phyloP scores from a whole-genome alignment of 2,888 invertebrate species.

The Tipula unca region DNA sequence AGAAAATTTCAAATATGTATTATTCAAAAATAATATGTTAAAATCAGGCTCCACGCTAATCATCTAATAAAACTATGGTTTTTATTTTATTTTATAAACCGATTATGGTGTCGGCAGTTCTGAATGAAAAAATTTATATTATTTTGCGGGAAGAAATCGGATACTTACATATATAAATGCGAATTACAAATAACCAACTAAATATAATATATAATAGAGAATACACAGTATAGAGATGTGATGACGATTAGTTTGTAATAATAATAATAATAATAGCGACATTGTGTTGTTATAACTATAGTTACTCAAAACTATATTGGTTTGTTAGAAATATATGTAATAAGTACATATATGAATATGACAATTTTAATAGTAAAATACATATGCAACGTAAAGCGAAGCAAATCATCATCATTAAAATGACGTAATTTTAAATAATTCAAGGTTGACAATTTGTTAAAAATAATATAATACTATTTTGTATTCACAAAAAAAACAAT shows the following conservation, averaged over 20 bases:
- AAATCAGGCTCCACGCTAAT: no score
- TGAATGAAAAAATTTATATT: not conserved
- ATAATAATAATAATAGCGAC: not conserved
- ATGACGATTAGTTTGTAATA: not conserved
- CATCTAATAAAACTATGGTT: not conserved
- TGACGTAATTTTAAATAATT: constrained; percentile 18
- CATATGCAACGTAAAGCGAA: not conserved
- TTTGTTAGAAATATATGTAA: not conserved
- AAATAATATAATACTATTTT: not conserved
- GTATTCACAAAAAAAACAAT: not conserved
- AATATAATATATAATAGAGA: not conserved
- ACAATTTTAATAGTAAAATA: not conserved
- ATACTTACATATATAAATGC: not conserved
- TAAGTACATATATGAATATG: not conserved
- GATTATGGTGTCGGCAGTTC: not conserved
- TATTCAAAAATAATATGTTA: no score
- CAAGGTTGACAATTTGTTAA: constrained; percentile 17
- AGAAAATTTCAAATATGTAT: not conserved
- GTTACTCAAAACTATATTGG: not conserved
- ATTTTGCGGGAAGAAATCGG: not conserved
- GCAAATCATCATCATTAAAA: constrained; percentile 15
- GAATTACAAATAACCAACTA: not conserved
- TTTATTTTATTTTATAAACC: not conserved
- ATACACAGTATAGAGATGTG: not conserved
- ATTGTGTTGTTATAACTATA: not conserved